Base-by-base conservation (phyloP, 1,140 invertebrate genomes). In the Procambarus clarkii region DNA sequence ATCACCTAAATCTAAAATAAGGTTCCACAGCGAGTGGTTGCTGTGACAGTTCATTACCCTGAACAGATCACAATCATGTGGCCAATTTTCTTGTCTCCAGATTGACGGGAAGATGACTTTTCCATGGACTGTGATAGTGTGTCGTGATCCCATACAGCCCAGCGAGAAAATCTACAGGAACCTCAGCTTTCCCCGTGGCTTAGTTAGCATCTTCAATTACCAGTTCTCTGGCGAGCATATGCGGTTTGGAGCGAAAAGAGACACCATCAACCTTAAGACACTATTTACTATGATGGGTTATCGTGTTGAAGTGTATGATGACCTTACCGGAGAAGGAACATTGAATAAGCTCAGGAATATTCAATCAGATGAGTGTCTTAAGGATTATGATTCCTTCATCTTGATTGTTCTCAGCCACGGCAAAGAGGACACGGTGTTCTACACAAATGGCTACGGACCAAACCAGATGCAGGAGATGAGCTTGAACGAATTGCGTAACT, bases 361-460 rank as follows among this genome's bases (percentile, higher is more conserved):
- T 79, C 82, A 91, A 45, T 4, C 9, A 15, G 45, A 86, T 44
- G 13, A 13, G 7, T 15, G 0, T 24, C 58, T 91, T 4, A 3
- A 64, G 3, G 0, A 54, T 45, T 18, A 24, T 9, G 88, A 85
- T 21, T 91, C 82, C 7, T 79, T 91, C n/a, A 79, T 91, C 46
- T 48, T 84, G 34, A 48, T 91, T 54, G 46, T 91, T 58, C 50
- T 91, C 45, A 91, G 88, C 48, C 88, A 91, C 34, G 88, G 88
- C 11, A 71, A 86, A 54, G 18, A 64, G 0, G 54, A 91, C 76
- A n/a, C 24, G 34, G 8, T 58, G 5, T 91, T 91, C 48, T 76
- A 0, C 15, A 84, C 88, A 48, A 60, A 71, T n/a, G 50, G n/a
- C 69, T 2, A 4, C 18, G 44, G 18, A 7, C 0, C 24, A n/a